Evolutionary conservation across 1,140 invertebrate species (phyloP), one percentile per base, ranked within the genome.

Genomic region (Cotesia typhae): DNA sequence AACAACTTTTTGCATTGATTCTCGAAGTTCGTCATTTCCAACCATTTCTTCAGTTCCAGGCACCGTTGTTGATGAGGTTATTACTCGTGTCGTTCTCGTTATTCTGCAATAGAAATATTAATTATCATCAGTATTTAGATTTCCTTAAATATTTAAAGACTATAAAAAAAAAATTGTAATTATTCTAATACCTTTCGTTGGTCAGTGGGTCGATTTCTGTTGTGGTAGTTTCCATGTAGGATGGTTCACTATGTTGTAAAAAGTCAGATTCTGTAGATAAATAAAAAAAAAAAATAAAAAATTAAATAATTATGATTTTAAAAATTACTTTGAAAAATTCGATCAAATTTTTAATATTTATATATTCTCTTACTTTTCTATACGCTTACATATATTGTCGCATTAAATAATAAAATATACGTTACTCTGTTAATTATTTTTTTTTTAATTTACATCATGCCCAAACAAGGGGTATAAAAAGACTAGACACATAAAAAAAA

Each of bases 181-280:
- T 12, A 55, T 55, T 14, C 0, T 14, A 79, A 80, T 85, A 90
- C 89, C 86, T 89, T 83, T 87, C 87, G 74, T 88, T 85, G 52
- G 87, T 88, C 66, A 86, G 81, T 70, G 88, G 88, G 79, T 89
- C 88, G 73, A 88, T 80, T 74, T 89, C 88, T 71, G 87, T 89
- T 74, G 84, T 86, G 68, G 84, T 86, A 17, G 85, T 87, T 80
- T 89, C 88, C 79, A 86, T 84, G 78, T 84, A 90, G 74, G 88
- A 87, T 73, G 88, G 89, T 79, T 88, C 87, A 78, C 88, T 89
- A 82, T 89, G 87, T 84, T 89, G 89, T 81, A 89, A 88, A 83
- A 89, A 88, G 83, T 90, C 89, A 86, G 85, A 85, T 83, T 87
- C 87, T 88, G 81, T 66, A 73, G 73, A 81, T 51, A 83, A 74